Conservation (phyloP, 2,888 invertebrate species). For the Chirona hameri region DNA sequence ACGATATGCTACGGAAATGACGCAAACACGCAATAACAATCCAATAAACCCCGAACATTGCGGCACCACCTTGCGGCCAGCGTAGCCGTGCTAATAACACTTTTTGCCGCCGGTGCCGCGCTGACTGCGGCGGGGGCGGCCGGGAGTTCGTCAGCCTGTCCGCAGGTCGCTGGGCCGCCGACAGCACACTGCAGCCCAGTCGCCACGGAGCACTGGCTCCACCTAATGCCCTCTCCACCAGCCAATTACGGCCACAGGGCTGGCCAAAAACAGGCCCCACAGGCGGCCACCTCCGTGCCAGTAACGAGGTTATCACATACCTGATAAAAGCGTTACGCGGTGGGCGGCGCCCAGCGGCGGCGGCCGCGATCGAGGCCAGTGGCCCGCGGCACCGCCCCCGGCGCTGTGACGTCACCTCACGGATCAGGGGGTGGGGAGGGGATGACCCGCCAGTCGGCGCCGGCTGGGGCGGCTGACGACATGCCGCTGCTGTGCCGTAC, state of each 20-base stretch:
- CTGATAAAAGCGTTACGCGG: neutral
- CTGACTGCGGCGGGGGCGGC: too few relatives aligned
- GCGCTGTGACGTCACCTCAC: neutral
- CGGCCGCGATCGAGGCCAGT: neutral
- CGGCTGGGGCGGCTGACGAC: too few relatives aligned
- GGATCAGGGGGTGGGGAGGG: neutral
- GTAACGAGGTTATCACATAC: slow-evolving; percentile 4
- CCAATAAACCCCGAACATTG: too few relatives aligned
- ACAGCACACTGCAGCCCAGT: neutral
- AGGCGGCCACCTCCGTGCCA: neutral
- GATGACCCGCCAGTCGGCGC: neutral
- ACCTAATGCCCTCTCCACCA: neutral
- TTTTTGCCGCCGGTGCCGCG: too few relatives aligned
- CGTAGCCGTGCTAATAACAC: too few relatives aligned
- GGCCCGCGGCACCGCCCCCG: too few relatives aligned
- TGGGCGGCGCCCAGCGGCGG: neutral
- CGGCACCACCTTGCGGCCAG: too few relatives aligned
- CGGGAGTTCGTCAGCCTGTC: too few relatives aligned
- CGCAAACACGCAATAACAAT: neutral
- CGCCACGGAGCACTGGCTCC: neutral
- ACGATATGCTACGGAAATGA: neutral
- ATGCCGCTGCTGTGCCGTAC: too few relatives aligned
- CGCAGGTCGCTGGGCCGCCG: too few relatives aligned
- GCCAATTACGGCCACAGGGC: neutral
- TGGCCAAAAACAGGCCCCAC: neutral